Evolutionary conservation across 1,140 invertebrate genomes (phyloP).

Genomic region (Tachypleus tridentatus): DNA sequence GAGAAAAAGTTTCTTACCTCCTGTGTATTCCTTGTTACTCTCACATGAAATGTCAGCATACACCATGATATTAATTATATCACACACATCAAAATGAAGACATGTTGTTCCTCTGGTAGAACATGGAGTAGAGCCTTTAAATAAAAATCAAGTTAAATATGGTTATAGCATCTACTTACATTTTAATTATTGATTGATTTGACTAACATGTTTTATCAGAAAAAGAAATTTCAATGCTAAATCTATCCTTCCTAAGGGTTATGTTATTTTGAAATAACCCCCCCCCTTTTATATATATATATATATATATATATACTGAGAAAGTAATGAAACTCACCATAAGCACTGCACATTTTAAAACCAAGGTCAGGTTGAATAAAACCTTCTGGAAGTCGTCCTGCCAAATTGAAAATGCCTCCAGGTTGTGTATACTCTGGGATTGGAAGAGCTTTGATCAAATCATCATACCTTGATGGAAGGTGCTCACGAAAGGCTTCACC

Average conservation of each 20-base stretch:
- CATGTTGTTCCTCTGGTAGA: constrained; percentile 79
- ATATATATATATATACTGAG: no score
- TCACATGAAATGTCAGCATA: constrained; percentile 67
- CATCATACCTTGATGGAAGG: constrained; percentile 62
- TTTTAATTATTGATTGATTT: no score
- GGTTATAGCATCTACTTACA: no score
- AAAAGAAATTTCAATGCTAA: no score
- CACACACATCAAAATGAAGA: constrained; percentile 90
- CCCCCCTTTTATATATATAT: no score
- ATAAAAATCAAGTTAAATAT: no score
- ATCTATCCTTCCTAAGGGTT: no score
- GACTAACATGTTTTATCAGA: no score
- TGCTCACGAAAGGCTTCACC: constrained; percentile 90
- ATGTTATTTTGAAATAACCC: no score
- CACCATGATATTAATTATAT: constrained; percentile 95
- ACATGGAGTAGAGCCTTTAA: constrained; percentile 35
- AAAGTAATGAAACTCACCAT: constrained; percentile 38
- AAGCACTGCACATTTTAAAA: constrained; percentile 97
- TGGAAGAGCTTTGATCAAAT: constrained; percentile 83
- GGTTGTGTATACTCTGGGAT: constrained; percentile 81
- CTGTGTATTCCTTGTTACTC: not conserved
- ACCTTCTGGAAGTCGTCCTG: constrained; percentile 76
- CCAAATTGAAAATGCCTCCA: constrained; percentile 76
- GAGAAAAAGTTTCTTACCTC: not conserved
- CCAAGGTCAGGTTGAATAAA: constrained; percentile 92